Conservation (phyloP, 2,113 vertebrate species). For the Lates calcarifer region DNA sequence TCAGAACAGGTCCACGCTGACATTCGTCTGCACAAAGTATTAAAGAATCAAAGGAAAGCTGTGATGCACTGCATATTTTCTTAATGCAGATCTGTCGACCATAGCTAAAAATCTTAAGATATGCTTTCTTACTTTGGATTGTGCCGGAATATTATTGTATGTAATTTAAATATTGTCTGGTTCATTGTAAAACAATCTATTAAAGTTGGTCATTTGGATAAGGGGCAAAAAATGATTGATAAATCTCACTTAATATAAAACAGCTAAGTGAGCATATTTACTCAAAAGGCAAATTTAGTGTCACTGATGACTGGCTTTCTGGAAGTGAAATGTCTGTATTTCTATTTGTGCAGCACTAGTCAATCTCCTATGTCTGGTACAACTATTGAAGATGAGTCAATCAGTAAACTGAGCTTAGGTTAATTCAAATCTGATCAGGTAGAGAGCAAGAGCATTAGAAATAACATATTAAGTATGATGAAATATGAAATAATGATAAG, state of each 20-base stretch:
- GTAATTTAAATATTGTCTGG: background rate
- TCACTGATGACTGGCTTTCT: background rate
- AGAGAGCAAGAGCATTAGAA: background rate
- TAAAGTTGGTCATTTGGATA: background rate
- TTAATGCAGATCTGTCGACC: constrained; percentile 18
- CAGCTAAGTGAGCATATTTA: background rate
- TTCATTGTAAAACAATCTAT: background rate
- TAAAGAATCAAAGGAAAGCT: constrained; percentile 7
- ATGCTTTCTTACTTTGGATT: background rate
- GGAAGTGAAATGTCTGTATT: background rate
- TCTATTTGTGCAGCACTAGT: background rate
- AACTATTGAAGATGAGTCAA: background rate
- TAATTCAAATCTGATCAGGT: background rate
- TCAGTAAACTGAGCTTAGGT: constrained; percentile 8
- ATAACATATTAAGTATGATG: too few species aligned
- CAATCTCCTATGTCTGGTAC: background rate
- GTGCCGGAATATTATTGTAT: background rate
- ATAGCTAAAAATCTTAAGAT: background rate
- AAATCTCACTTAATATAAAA: background rate
- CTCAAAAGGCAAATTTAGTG: background rate
- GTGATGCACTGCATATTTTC: background rate
- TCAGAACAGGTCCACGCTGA: constrained; percentile 14
- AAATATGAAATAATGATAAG: too few species aligned
- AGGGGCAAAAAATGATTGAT: background rate
- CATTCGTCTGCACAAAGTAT: background rate